Base-by-base conservation (phyloP, 2,797 vertebrate species). In the Neosilurus hyrtlii region DNA sequence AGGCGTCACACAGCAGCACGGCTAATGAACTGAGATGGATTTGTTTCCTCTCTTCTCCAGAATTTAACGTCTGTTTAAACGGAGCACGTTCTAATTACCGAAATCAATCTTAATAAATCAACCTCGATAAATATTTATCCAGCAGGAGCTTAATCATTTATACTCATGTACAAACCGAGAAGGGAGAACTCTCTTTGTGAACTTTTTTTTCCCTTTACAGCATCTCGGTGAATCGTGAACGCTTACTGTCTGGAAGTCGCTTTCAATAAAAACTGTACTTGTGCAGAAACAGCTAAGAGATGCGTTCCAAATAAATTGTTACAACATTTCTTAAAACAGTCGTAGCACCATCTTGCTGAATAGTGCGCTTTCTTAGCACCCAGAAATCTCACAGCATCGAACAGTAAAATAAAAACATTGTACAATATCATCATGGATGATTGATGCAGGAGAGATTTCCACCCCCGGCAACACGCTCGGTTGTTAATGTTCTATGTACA, bases 11-110 rank as follows among this genome's bases (percentile, higher is more conserved):
- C 71, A 43, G 12, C 57, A 30, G 15, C n/a, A 14, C 9, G 9
- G 51, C 57, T 85, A 82, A 85, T 85, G 80, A 85, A 85, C 74
- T 66, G 80, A 82, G 84, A 85, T 82, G 68, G 66, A 85, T 85
- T 2, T 18, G 59, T 59, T 30, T 57, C 61, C 35, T 72, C 35
- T 59, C 66, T 54, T 43, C 4, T 11, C 4, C 75, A 82, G 35
- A 81, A 67, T 82, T 80, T 74, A 63, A 14, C 52, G 75, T 79
- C 54, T 18, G 20, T 66, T 43, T 70, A 81, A 85, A 85, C 66
- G 24, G 49, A 67, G 76, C 16, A 16, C 56, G 57, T 68, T 80
- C 70, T 84, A 85, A 86, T 83, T n/a, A 14, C 59, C 4, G 51
- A 72, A 63, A 82, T 88, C 71, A 76, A 75, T 87, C 80, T 87